phyloP scores from a whole-genome alignment of 2,888 invertebrate genomes.

The Blastobasis adustella region DNA sequence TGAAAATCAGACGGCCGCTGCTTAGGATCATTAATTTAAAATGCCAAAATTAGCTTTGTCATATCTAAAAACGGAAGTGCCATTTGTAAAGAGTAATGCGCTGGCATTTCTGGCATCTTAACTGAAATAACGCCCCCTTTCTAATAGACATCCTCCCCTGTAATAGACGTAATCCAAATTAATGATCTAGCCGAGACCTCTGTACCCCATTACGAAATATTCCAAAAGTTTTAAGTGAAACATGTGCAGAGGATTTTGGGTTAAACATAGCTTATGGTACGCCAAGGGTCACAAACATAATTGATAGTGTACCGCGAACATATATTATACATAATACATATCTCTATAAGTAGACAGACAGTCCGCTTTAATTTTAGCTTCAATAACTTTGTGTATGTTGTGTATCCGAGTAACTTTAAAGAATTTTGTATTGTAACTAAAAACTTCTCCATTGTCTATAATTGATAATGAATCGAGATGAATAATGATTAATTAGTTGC shows the following conservation, averaged over 20 bases:
- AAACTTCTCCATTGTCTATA: too few species aligned
- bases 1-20: too few species aligned
- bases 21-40: neutral
- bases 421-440: too few species aligned
- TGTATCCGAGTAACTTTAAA: too few species aligned
- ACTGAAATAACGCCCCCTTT: conserved; percentile 3
- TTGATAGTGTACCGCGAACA: too few species aligned
- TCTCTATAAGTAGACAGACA: too few species aligned
- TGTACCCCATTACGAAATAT: conserved; percentile 9
- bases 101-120: conserved; percentile 7
- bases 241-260: conserved; percentile 13
- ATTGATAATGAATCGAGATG: too few species aligned
- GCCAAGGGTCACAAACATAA: too few species aligned
- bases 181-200: conserved; percentile 5
- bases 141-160: neutral
- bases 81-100: neutral
- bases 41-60: neutral
- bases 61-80: neutral
- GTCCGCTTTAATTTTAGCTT: too few species aligned
- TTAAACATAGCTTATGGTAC: neutral
- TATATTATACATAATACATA: too few species aligned
- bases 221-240: conserved; percentile 16
- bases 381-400: too few species aligned
- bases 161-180: conserved; percentile 10
- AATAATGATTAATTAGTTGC: too few species aligned